Evolutionary conservation across 2,888 invertebrate species (phyloP).

Genomic region (Galerucella pusilla): DNA sequence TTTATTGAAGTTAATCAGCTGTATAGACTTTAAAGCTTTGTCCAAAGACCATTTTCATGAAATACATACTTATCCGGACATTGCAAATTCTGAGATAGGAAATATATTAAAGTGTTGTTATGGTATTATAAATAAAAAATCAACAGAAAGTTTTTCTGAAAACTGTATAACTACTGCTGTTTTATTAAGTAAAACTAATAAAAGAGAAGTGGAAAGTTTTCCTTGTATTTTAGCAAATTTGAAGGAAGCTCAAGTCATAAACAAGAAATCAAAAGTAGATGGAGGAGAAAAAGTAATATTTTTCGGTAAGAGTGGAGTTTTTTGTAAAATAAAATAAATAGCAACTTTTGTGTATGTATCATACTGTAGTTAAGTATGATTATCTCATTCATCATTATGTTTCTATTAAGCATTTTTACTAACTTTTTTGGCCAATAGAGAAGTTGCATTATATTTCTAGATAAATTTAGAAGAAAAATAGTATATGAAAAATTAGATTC

Average conservation of each 20-base stretch:
- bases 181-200: constrained; percentile 39
- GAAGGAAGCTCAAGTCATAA: constrained; percentile 20
- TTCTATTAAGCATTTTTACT: background rate
- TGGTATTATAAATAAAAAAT: constrained; percentile 43
- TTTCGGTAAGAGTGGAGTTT: constrained; percentile 42
- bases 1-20: constrained; percentile 56
- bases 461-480: constrained; percentile 49
- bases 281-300: constrained; percentile 33
- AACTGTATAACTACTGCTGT: constrained; percentile 40
- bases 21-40: constrained; percentile 56
- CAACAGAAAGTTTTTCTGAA: constrained; percentile 39
- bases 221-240: constrained; percentile 48
- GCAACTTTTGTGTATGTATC: too few species aligned
- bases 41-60: constrained; percentile 52
- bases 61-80: constrained; percentile 56
- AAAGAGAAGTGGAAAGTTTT: constrained; percentile 37
- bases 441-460: constrained; percentile 34
- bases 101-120: constrained; percentile 52
- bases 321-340: constrained; percentile 7
- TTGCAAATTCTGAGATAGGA: constrained; percentile 50
- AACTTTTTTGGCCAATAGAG: background rate
- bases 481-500: constrained; percentile 41
- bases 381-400: background rate
- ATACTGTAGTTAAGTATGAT: too few species aligned
- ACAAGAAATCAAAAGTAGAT: constrained; percentile 9